A percentile compares a stretch with the other conserved stretches of the same genome.
Conservation (phyloP, 2,888 invertebrate genomes). For the Baronia brevicornis region DNA sequence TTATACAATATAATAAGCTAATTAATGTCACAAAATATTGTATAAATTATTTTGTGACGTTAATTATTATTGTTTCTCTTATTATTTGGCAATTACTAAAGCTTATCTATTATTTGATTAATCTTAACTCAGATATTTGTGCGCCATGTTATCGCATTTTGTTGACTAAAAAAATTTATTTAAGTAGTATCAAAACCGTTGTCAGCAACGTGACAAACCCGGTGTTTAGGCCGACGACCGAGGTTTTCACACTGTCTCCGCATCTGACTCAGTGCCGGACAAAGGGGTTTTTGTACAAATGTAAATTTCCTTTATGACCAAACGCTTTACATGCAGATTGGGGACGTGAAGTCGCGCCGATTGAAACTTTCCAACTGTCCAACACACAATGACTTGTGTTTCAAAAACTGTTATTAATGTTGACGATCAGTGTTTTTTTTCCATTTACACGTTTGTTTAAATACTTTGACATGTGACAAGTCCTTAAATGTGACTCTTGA, state of each 20-base stretch:
- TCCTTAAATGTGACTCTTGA: too few species aligned
- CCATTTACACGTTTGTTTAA: conserved; percentile 21
- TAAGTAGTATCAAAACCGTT: conserved; percentile 26
- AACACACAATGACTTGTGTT: conserved; percentile 29
- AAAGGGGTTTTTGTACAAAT: conserved; percentile 59
- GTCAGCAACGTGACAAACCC: conserved; percentile 27
- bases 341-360: conserved; percentile 37
- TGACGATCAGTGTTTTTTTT: conserved; percentile 21
- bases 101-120: too few species aligned
- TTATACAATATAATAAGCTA: too few species aligned
- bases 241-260: conserved; percentile 44
- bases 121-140: too few species aligned
- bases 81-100: too few species aligned
- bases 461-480: conserved; percentile 29
- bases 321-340: conserved; percentile 63
- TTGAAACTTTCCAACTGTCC: conserved; percentile 44
- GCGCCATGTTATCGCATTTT: too few species aligned
- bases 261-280: conserved; percentile 46
- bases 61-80: too few species aligned
- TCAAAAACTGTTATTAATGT: conserved; percentile 42
- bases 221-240: conserved; percentile 57
- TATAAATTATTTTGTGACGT: too few species aligned
- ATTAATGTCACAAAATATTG: too few species aligned
- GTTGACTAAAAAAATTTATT: too few species aligned
- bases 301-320: conserved; percentile 59